A percentile compares a stretch with the other conserved stretches of the same genome.
Evolutionary conservation across 2,888 invertebrate species (phyloP).

Genomic region (Megalurothrips usitatus): DNA sequence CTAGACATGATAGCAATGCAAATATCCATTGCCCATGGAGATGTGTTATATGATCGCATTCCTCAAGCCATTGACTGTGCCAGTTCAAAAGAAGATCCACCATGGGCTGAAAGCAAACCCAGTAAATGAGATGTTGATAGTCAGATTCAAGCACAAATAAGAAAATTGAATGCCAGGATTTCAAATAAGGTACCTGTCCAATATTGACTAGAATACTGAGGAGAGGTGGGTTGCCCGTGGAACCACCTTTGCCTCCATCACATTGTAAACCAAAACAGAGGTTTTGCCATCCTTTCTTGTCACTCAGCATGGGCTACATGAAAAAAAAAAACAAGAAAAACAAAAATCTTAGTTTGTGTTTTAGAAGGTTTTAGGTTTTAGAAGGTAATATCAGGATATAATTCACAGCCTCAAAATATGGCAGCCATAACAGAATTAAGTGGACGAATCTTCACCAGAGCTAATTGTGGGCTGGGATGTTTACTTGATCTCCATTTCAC

Average conservation of each 20-base stretch:
- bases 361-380: neutral
- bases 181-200: neutral
- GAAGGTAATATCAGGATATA: neutral
- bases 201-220: conserved; percentile 5
- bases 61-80: neutral
- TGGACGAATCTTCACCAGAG: neutral
- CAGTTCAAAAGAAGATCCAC: neutral
- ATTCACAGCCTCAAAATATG: neutral
- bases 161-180: neutral
- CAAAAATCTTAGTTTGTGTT: neutral
- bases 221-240: neutral
- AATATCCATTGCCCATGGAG: conserved; percentile 60
- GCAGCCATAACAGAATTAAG: neutral
- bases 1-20: conserved; percentile 59
- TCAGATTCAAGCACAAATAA: neutral
- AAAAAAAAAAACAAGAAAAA: neutral
- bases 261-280: neutral
- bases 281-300: neutral
- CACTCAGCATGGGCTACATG: neutral
- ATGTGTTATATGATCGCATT: conserved; percentile 3
- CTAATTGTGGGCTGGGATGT: neutral
- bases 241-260: neutral
- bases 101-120: neutral
- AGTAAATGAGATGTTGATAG: neutral
- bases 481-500: neutral